Base-by-base conservation (phyloP, 1,140 invertebrate genomes). In the Drosophila nikananu region DNA sequence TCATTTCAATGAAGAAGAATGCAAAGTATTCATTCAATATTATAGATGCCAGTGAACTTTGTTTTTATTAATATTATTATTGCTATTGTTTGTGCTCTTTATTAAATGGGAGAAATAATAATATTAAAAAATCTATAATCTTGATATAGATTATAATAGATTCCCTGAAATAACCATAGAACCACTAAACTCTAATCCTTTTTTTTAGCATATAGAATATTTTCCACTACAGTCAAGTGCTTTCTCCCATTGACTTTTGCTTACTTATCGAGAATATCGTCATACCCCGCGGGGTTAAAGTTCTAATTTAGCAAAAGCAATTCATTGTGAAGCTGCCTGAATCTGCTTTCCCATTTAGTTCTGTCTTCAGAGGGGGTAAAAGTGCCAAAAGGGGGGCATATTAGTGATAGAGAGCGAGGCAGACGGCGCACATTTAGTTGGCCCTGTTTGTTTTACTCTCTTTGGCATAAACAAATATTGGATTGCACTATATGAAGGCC, bases 391-490 rank as follows among this genome's bases (percentile, higher is more conserved):
- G 23, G 21, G 17, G 35, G 37, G 15, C 21, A 27, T 27, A 23
- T 67, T 30, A 55, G 35, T 23, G 30, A 71, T 67, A 41, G 23
- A 46, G 35, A 41, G 35, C 51, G 27, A 19, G 35, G 19, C 6
- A 66, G 32, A 10, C 30, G 19, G 23, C 35, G 46, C 61, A 76
- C 66, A 72, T 86, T 66, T 37, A 62, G 59, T 62, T 44, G 80
- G 68, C 41, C 41, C 51, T 68, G 66, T 87, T 82, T 86, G 63
- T 70, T 79, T 44, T 65, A 62, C 75, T 86, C 83, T 68, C 83
- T 73, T 86, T 82, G 46, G 44, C 67, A 54, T 59, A 80, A 86
- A 87, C 76, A 86, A 86, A 86, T 87, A 87, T 77, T 66, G 61
- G 52, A 77, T 66, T 73, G 67, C 59, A 72, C 67, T 60, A 62